Evolutionary conservation across 2,797 vertebrate species (phyloP), one percentile per base, ranked within the genome.

Genomic region (Hipposideros larvatus): DNA sequence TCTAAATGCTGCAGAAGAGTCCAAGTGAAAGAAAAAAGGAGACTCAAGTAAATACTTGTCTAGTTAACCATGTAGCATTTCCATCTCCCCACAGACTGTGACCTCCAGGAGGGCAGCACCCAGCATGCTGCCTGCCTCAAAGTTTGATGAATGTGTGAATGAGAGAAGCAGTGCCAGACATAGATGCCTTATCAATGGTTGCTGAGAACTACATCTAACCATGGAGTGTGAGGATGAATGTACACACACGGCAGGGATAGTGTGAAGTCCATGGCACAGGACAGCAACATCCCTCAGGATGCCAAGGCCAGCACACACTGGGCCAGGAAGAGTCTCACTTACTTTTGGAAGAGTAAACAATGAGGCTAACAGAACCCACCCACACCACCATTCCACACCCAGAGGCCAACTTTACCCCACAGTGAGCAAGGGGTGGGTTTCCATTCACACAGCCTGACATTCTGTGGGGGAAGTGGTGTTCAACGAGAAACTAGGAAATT

Each of bases 211-310:
- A 24, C 22, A 57, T 57, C 55, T 57, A 57, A 57, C 21, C 46
- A 46, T 46, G 22, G 24, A 31, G 24, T 22, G 28, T 28, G 8
- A 55, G 75, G 66, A 15, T 59, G 28, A 7, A 79, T 34, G 51
- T 4, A 15, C 19, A 37, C 15, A 0, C 55, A 77, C 24, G 16
- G 13, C 43, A 53, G 31, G 16, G 11, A 5, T 4, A 13, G 11
- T 8, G 24, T 37, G 63, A 71, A 11, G 2, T 15, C 51, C 43
- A 22, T 13, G 0, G 34, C 41, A 11, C 26, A 16, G 31, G 43
- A 2, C 14, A 16, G 5, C 10, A 7, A 21, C n/a, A 37, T 16
- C 2, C 21, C 22, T 24, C 2, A 1, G 26, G 1, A 41, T 24
- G 89, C 18, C 21, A 37, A 34, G 51, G 37, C 48, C 13, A 28